Base-by-base conservation (phyloP, 64 coral and sea anemone genomes). In the Actinia tenebrosa region DNA sequence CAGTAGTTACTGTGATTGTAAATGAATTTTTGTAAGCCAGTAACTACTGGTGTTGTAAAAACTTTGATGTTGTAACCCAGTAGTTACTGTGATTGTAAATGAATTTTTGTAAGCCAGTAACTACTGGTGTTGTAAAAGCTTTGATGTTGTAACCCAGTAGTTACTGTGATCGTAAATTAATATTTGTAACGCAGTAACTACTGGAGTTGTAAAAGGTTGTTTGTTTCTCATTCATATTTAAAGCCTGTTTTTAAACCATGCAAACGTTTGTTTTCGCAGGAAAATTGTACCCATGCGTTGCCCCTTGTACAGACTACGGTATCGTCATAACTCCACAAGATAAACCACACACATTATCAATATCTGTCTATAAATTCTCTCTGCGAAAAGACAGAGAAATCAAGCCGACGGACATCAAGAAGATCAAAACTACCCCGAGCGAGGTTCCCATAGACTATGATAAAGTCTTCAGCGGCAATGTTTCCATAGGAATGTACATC, bases 241-340 rank as follows among this genome's bases (percentile, higher is more conserved):
- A 20, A 69, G 69, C 10, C 8, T 75, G 26, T 66, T 66, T 0
- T 75, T 1, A 14, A 75, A 75, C 26, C n/a, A 37, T 37, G 1
- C 30, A 37, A 37, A 37, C 10, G 5, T 30, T 19, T 53, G 10
- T 81, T 47, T 81, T 19, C 4, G 42, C 17, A 81, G 79, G 79
- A 53, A 6, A 81, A 0, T 50, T 52, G 2, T 50, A 45, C 19
- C 79, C 79, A 18, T 81, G 79, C 22, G 1, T 81, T 6, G 44
- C 79, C 22, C 79, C 79, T 22, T 81, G 79, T 81, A 81, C 46
- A 11, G 79, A 81, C 79, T 81, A 81, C 27, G 79, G 79, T 10
- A 53, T 81, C 14, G 79, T 81, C 45, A 81, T 81, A 18, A 81
- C 79, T 7, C 43, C 79, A 81, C 44, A 45, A 81, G 79, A 16